Evolutionary conservation across 2,797 vertebrate genomes (phyloP).

Genomic region (Mareca strepera): DNA sequence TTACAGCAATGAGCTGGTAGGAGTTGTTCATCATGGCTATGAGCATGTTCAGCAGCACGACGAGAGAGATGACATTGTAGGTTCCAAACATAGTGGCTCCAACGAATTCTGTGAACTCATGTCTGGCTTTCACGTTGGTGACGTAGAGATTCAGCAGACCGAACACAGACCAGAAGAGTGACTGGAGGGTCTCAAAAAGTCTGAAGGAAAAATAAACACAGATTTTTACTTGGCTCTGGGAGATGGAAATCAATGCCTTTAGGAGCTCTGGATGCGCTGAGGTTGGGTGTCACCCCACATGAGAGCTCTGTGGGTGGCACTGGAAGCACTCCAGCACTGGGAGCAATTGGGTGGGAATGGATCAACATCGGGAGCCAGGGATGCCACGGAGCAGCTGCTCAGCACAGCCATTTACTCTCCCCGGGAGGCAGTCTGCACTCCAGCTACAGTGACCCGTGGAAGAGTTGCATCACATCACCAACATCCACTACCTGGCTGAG

Average conservation of each 20-base stretch:
- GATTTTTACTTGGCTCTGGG: background rate
- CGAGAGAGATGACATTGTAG: constrained; percentile 95
- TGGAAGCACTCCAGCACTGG: background rate
- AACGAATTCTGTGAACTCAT: constrained; percentile 95
- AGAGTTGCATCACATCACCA: background rate
- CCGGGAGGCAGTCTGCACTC: background rate
- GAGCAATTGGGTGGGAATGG: background rate
- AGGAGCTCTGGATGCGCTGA: background rate
- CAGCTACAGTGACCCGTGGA: background rate
- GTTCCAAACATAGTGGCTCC: constrained; percentile 97
- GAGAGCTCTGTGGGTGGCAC: background rate
- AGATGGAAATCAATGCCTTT: background rate
- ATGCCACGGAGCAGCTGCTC: background rate
- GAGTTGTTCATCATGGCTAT: constrained; percentile 99
- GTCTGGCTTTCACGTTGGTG: constrained; percentile 93
- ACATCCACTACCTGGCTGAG: background rate
- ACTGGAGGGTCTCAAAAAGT: constrained; percentile 95
- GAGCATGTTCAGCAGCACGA: constrained; percentile 96
- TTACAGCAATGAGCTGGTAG: constrained; percentile 96
- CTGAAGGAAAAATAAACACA: constrained; percentile 70
- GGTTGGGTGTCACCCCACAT: background rate
- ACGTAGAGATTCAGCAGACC: constrained; percentile 94
- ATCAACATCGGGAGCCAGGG: accelerated
- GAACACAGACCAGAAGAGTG: constrained; percentile 96
- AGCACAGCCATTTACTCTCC: background rate